Percentiles rank a stretch among this genome's conserved stretches.
These are phyloP conservation scores for Pogonognathellus flavescens DNA, from an alignment of 1,140 invertebrate species.

Conservation along the genomic window DNA sequence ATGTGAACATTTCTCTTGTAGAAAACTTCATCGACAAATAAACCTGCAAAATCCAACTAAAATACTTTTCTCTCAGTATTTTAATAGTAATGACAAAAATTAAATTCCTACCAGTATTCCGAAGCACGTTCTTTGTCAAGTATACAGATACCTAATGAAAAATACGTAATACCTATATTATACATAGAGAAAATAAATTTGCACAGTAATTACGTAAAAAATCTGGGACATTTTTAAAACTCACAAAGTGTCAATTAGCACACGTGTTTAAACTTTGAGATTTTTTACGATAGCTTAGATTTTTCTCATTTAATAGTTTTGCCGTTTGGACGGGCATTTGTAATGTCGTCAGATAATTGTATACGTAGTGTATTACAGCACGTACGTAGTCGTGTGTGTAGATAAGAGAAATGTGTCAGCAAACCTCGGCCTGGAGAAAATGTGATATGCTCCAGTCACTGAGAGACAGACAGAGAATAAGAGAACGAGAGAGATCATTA, in stretches of 20 bases:
- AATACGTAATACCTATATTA: too few relatives aligned
- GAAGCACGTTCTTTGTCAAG: too few relatives aligned
- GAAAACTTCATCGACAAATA: not conserved
- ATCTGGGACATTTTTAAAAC: too few relatives aligned
- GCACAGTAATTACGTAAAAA: too few relatives aligned
- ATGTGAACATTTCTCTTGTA: not conserved
- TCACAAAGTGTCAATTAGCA: too few relatives aligned
- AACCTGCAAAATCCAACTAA: too few relatives aligned
- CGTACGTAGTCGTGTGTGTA: not conserved
- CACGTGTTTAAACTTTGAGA: not conserved
- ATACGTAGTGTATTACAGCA: not conserved
- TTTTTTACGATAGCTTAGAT: not conserved
- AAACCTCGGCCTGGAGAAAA: not conserved
- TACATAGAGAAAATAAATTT: too few relatives aligned
- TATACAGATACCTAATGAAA: too few relatives aligned
- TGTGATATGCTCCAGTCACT: not conserved
- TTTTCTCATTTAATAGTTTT: constrained; percentile 36
- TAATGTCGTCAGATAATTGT: constrained; percentile 6
- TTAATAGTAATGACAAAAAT: too few relatives aligned
- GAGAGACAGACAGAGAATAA: too few relatives aligned
- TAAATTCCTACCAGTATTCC: too few relatives aligned
- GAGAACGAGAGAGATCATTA: constrained; percentile 23
- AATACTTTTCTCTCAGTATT: too few relatives aligned
- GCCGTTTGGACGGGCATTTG: not conserved
- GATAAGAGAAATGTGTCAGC: not conserved